A percentile compares a stretch with the other conserved stretches of the same genome.
phyloP scores from a whole-genome alignment of 2,888 invertebrate genomes.

The Drosophila leonis region DNA sequence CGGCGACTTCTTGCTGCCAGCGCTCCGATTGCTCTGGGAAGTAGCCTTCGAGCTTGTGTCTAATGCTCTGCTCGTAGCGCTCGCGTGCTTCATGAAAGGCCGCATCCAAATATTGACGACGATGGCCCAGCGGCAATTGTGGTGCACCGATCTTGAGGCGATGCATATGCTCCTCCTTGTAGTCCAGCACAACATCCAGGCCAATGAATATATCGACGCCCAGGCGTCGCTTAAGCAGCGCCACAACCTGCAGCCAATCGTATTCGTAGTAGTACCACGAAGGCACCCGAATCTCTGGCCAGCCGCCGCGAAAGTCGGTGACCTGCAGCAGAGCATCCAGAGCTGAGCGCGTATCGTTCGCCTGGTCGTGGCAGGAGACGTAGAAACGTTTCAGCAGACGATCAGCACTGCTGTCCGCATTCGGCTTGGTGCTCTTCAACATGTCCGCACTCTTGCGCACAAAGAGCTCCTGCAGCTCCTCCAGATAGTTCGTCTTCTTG shows the following conservation, averaged over 20 bases:
- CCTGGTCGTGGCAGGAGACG: slow-evolving; percentile 70
- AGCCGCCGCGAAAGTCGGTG: slow-evolving; percentile 80
- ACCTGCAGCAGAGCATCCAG: slow-evolving; percentile 67
- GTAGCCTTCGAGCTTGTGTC: slow-evolving; percentile 66
- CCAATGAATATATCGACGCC: slow-evolving; percentile 83
- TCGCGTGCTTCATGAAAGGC: slow-evolving; percentile 55
- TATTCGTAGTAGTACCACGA: slow-evolving; percentile 81
- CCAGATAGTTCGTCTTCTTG: slow-evolving; percentile 73
- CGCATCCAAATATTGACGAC: slow-evolving; percentile 66
- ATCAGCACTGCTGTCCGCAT: slow-evolving; percentile 73
- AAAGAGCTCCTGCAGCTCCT: slow-evolving; percentile 78
- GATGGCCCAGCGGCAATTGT: slow-evolving; percentile 58
- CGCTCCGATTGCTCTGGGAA: slow-evolving; percentile 72
- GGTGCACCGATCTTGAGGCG: slow-evolving; percentile 83
- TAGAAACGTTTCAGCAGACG: slow-evolving; percentile 78
- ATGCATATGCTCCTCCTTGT: slow-evolving; percentile 74
- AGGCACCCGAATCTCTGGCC: slow-evolving; percentile 75
- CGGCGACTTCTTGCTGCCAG: slow-evolving; percentile 76
- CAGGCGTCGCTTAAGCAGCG: slow-evolving; percentile 72
- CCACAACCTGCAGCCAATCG: slow-evolving; percentile 81
- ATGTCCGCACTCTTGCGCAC: slow-evolving; percentile 80
- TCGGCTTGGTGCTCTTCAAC: slow-evolving; percentile 52
- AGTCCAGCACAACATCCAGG: slow-evolving; percentile 79
- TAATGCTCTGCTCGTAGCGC: slow-evolving; percentile 62
- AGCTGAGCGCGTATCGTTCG: slow-evolving; percentile 55